Evolutionary conservation across 2,888 invertebrate genomes (phyloP).

Genomic region (Hypercompe scribonia): DNA sequence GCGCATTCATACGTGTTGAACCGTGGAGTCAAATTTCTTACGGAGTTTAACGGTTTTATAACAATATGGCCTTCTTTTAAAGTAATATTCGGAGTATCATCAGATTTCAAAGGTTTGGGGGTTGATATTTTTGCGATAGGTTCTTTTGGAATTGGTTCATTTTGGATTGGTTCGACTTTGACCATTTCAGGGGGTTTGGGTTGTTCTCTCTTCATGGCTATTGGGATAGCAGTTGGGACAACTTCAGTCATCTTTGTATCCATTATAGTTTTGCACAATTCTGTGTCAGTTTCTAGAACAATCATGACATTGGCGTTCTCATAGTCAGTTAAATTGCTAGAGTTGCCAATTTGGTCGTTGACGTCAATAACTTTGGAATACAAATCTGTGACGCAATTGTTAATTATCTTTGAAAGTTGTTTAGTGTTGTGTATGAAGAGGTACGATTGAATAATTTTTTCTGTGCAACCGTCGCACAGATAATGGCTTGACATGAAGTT

Average conservation of each 20-base stretch:
- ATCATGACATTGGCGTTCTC: conserved; percentile 63
- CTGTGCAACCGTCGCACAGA: conserved; percentile 62
- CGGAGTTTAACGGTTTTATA: conserved; percentile 50
- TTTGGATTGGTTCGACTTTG: background rate
- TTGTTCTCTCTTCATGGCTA: conserved; percentile 30
- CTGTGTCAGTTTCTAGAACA: conserved; percentile 61
- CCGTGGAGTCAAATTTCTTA: conserved; percentile 39
- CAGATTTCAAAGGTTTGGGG: conserved; percentile 14
- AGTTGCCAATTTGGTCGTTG: conserved; percentile 50
- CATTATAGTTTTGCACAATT: conserved; percentile 52
- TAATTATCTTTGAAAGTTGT: conserved; percentile 58
- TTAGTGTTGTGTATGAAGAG: conserved; percentile 65
- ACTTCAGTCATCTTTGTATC: conserved; percentile 50
- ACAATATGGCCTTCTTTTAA: conserved; percentile 59
- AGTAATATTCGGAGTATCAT: conserved; percentile 46
- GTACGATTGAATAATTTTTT: conserved; percentile 63
- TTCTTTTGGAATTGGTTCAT: background rate
- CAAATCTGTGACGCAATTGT: conserved; percentile 59
- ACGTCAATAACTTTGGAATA: conserved; percentile 62
- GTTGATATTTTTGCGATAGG: conserved; percentile 4
- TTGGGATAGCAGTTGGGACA: conserved; percentile 46
- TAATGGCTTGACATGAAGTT: conserved; percentile 53
- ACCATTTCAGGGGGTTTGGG: background rate
- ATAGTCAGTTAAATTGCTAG: conserved; percentile 21
- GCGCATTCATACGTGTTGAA: conserved; percentile 58